Evolutionary conservation across 2,113 vertebrate species (phyloP), one percentile per base, ranked within the genome.

Genomic region (Dendrocopos noguchii): DNA sequence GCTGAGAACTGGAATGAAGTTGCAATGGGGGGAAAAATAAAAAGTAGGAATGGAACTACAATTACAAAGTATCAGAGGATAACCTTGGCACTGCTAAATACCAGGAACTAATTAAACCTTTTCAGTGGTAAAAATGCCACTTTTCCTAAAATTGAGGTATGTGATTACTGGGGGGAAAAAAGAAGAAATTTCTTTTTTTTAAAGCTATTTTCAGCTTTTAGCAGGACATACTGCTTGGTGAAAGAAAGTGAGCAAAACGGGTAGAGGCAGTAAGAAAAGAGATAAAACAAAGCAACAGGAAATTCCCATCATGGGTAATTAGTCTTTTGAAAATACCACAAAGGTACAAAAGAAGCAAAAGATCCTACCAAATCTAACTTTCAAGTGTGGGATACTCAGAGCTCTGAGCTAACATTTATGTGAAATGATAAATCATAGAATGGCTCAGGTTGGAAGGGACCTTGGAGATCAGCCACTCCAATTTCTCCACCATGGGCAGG

Each of bases 1-100:
- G 57, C 1, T 65, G 31, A 65, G 80, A 79, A 21, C 10, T 68
- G 74, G n/a, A 82, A 73, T 33, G 10, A 74, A 79, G 42, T 21
- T 63, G 39, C n/a, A 81, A 87, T 57, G 82, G 36, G 82, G n/a
- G n/a, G 87, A 85, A 61, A 61, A 19, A 50, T 90, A 92, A 76
- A 70, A 91, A 36, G 55, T 13, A 68, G 83, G 39, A 75, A 93
- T 75, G 72, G 74, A 94, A 88, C 24, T 53, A 81, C 27, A 53
- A 15, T 80, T 88, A 78, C 44, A 92, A 73, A 29, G 36, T 39
- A 74, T 55, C 80, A 73, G 20, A 20, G 67, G 65, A 68, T 84
- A 88, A 68, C 47, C 22, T 78, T 80, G 86, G 83, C 77, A 68
- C 10, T 76, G 56, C 34, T 79, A 86, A 94, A 83, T 44, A 53